These are phyloP conservation scores for Himalopsyche anomala DNA, from an alignment of 2,888 invertebrate species.

Conservation along the genomic window DNA sequence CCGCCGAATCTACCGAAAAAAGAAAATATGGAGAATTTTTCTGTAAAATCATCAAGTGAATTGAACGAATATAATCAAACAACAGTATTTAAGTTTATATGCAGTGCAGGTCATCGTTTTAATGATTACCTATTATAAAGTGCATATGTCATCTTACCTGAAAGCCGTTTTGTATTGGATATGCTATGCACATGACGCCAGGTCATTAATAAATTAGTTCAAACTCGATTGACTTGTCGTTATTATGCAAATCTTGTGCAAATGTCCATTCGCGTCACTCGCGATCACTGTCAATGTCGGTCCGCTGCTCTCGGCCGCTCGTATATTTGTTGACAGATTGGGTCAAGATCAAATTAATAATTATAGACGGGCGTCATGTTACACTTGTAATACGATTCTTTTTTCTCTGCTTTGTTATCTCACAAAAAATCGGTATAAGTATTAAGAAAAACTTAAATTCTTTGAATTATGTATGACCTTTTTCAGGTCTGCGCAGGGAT, in stretches of 20 bases:
- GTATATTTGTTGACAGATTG: constrained; percentile 59
- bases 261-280: constrained; percentile 62
- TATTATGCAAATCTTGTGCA: constrained; percentile 65
- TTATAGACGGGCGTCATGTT: constrained; percentile 47
- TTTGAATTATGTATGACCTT: constrained; percentile 33
- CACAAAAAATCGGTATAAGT: constrained; percentile 31
- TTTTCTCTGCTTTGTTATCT: constrained; percentile 31
- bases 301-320: constrained; percentile 49
- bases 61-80: too few relatives aligned
- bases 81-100: too few relatives aligned
- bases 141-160: constrained; percentile 54
- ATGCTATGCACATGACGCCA: constrained; percentile 47
- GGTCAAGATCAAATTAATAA: constrained; percentile 61
- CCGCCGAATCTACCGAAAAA: too few relatives aligned
- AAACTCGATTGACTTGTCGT: constrained; percentile 63
- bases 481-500: constrained; percentile 10
- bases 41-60: too few relatives aligned
- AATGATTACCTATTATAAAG: neutral
- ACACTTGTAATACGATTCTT: constrained; percentile 49
- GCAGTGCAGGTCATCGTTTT: too few relatives aligned
- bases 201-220: constrained; percentile 60
- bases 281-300: constrained; percentile 61
- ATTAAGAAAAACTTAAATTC: neutral
- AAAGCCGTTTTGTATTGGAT: constrained; percentile 56
- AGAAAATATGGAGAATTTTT: too few relatives aligned